phyloP scores from a whole-genome alignment of 1,140 invertebrate genomes.

The Acyrthosiphon pisum region DNA sequence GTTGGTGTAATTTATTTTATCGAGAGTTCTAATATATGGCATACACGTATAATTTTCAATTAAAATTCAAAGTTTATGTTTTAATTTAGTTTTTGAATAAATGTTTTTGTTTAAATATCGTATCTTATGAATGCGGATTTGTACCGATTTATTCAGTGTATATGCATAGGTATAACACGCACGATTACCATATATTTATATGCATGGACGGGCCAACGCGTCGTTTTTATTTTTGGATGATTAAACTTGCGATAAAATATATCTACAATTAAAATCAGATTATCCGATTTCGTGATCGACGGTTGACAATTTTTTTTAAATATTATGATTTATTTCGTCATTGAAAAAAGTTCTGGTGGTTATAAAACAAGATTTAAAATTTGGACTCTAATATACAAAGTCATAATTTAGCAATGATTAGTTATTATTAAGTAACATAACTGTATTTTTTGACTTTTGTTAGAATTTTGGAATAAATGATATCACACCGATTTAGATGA shows the following conservation, averaged over 20 bases:
- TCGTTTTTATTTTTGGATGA: background rate
- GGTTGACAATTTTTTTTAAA: background rate
- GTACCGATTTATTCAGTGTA: background rate
- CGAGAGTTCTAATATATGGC: background rate
- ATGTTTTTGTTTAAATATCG: conserved; percentile 14
- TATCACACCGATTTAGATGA: background rate
- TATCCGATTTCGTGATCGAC: background rate
- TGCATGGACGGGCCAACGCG: background rate
- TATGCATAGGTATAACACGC: background rate
- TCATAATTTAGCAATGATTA: background rate
- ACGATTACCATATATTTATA: conserved; percentile 29
- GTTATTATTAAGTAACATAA: background rate
- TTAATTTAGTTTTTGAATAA: conserved; percentile 26
- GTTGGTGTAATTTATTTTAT: conserved; percentile 8
- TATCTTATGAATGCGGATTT: conserved; percentile 20
- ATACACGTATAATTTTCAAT: conserved; percentile 27
- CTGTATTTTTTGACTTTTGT: background rate
- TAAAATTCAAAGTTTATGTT: conserved; percentile 39
- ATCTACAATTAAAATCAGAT: background rate
- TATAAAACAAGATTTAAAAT: background rate
- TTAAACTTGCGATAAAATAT: background rate
- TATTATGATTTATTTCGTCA: background rate
- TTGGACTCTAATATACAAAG: background rate
- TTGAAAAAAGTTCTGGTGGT: background rate
- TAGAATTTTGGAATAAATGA: background rate